Evolutionary conservation across 2,888 invertebrate genomes (phyloP).

Genomic region (Muscina levida): DNA sequence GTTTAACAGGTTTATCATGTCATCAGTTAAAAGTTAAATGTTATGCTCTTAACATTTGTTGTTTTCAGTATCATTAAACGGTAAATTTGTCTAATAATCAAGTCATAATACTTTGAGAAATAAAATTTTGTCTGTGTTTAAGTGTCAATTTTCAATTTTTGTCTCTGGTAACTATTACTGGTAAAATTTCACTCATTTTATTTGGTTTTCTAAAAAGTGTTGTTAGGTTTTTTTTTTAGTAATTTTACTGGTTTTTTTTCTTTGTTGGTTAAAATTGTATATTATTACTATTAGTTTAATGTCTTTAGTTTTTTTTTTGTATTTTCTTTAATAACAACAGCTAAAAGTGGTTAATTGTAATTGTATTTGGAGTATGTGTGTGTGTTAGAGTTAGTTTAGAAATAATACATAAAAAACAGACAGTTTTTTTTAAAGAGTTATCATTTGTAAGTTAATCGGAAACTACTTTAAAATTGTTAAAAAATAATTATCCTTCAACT

Average conservation of each 20-base stretch:
- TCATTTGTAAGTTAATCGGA: no score
- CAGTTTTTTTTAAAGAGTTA: no score
- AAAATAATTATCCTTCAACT: no score
- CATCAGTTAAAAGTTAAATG: background rate
- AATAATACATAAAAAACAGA: background rate
- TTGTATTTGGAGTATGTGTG: constrained; percentile 8
- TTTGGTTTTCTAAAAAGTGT: constrained; percentile 34
- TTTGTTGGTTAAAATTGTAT: constrained; percentile 41
- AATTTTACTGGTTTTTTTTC: no score
- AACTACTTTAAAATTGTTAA: no score
- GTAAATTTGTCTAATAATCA: constrained; percentile 23
- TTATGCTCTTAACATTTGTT: background rate
- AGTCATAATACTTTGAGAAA: constrained; percentile 40
- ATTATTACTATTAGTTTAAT: constrained; percentile 12
- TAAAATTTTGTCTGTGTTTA: background rate
- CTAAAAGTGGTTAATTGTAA: constrained; percentile 38
- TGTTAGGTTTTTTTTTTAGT: background rate
- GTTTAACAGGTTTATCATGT: background rate
- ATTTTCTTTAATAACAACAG: constrained; percentile 38
- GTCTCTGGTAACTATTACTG: constrained; percentile 34
- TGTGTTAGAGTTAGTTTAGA: constrained; percentile 8
- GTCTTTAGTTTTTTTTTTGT: background rate
- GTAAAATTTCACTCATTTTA: constrained; percentile 59
- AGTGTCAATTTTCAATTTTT: constrained; percentile 41
- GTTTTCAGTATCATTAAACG: background rate